phyloP scores from a whole-genome alignment of 2,888 invertebrate species.

The Cephonodes hylas region DNA sequence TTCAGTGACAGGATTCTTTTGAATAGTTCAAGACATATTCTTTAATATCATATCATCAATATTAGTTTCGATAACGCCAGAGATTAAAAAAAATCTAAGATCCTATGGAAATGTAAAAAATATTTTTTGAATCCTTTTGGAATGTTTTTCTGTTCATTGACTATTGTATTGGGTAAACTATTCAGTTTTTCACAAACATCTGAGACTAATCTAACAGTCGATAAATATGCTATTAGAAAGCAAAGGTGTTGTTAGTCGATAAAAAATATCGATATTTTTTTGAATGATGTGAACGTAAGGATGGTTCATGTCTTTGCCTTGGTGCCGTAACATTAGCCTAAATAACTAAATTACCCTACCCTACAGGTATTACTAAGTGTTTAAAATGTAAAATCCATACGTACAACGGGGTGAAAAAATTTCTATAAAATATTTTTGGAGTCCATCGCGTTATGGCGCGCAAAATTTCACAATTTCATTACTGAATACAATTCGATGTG shows the following conservation, averaged over 20 bases:
- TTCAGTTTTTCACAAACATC: not conserved
- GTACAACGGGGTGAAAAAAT: conserved; percentile 6
- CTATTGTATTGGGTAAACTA: not conserved
- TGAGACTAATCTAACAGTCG: not conserved
- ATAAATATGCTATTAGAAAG: not conserved
- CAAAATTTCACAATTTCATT: not conserved
- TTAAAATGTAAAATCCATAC: conserved; percentile 14
- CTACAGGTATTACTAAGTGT: conserved; percentile 8
- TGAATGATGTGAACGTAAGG: not conserved
- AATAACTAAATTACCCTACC: conserved; percentile 9
- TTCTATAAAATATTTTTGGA: conserved; percentile 12
- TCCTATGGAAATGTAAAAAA: no score
- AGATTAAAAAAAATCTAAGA: no score
- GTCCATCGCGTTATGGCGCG: not conserved
- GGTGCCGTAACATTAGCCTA: conserved; percentile 13
- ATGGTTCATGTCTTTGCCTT: not conserved
- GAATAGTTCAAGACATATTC: no score
- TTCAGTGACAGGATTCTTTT: not conserved
- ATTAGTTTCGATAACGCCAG: no score
- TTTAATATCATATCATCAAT: no score
- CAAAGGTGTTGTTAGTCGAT: not conserved
- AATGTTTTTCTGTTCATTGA: no score
- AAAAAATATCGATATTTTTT: conserved; percentile 2
- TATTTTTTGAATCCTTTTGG: no score
- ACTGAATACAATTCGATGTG: not conserved